phyloP scores from a whole-genome alignment of 2,113 vertebrate species.

The Nipponia nippon region DNA sequence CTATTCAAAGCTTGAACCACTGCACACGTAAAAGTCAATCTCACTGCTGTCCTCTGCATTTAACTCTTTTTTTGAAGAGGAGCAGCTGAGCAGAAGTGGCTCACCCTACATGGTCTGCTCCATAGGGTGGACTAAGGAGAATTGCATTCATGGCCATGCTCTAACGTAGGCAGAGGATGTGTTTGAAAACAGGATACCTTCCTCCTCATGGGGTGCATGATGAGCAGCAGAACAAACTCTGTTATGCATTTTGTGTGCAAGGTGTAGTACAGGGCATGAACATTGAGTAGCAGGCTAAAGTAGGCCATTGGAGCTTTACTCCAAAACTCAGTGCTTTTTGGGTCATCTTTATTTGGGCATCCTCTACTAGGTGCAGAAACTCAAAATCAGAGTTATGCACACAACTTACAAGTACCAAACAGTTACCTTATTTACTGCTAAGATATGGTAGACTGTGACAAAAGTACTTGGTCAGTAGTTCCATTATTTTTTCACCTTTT shows the following conservation, averaged over 20 bases:
- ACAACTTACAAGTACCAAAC: not conserved
- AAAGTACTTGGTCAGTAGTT: not conserved
- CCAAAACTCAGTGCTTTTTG: not conserved
- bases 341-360: not conserved
- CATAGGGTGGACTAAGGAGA: not conserved
- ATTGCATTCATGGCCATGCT: not conserved
- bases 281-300: not conserved
- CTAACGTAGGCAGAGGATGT: not conserved
- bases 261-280: not conserved
- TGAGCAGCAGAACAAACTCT: not conserved
- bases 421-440: not conserved
- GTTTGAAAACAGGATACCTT: not conserved
- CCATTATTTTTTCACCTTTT: not conserved
- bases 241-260: not conserved
- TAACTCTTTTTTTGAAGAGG: not conserved
- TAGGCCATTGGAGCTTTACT: not conserved
- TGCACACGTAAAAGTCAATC: not conserved
- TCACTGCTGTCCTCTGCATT: not conserved
- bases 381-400: not conserved
- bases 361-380: not conserved
- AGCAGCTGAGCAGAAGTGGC: not conserved
- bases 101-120: not conserved
- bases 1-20: not conserved
- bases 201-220: rapidly evolving
- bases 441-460: no score